These are phyloP conservation scores for Argyra leucocephala DNA, from an alignment of 2,888 invertebrate species.

Conservation along the genomic window DNA sequence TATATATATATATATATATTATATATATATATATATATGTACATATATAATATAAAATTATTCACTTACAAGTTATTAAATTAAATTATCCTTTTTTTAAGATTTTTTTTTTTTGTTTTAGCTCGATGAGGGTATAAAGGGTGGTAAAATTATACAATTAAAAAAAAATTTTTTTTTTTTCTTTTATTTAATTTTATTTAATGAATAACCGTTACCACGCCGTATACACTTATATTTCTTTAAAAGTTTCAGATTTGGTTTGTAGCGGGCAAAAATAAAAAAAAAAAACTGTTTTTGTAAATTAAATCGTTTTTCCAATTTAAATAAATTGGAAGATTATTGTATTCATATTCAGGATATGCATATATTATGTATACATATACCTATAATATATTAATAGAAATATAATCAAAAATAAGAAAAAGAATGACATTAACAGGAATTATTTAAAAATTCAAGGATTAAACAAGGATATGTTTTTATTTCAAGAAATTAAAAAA, in stretches of 20 bases:
- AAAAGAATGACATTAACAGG: not conserved
- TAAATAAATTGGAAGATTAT: constrained; percentile 6
- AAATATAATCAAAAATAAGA: not conserved
- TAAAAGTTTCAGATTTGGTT: not conserved
- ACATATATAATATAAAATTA: too few species aligned
- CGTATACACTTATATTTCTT: not conserved
- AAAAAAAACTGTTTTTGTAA: constrained; percentile 2
- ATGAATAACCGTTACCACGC: not conserved
- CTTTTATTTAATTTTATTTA: not conserved
- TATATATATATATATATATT: too few species aligned
- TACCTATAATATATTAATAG: not conserved
- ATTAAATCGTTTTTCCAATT: constrained; percentile 1
- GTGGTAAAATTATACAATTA: not conserved
- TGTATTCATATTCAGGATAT: not conserved
- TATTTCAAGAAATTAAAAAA: constrained; percentile 4
- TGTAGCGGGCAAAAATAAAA: not conserved
- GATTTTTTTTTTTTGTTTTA: not conserved
- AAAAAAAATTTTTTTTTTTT: too few species aligned
- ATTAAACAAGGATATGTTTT: not conserved
- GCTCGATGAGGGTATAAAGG: too few species aligned
- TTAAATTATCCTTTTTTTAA: not conserved
- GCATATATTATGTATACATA: not conserved
- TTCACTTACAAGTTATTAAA: not conserved
- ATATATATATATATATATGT: too few species aligned
- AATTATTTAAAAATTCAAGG: constrained; percentile 4